These are phyloP conservation scores for Meloidogyne hapla DNA, from an alignment of 1,140 invertebrate genomes.

Conservation along the genomic window DNA sequence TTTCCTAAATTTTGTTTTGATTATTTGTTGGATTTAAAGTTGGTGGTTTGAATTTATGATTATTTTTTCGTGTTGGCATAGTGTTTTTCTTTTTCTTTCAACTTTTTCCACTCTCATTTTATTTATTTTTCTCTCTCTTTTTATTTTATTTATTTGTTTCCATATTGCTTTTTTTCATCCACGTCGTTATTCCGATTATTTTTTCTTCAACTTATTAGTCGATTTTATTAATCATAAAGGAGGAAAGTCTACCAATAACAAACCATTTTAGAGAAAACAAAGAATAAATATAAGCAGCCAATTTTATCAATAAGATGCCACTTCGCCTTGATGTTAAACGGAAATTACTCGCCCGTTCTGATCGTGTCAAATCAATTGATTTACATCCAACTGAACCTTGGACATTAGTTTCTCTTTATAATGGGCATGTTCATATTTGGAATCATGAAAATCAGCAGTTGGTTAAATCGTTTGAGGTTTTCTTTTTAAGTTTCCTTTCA, in stretches of 20 bases:
- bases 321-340: conserved; percentile 94
- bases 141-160: not conserved
- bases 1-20: no score
- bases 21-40: no score
- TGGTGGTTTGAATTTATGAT: no score
- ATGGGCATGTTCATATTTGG: conserved; percentile 98
- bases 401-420: conserved; percentile 96
- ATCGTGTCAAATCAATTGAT: conserved; percentile 95
- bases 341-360: conserved; percentile 90
- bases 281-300: no score
- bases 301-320: conserved; percentile 64
- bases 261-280: not conserved
- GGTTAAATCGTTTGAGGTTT: conserved; percentile 85
- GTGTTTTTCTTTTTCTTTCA: no score
- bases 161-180: not conserved
- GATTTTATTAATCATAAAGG: not conserved
- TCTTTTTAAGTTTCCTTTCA: not conserved
- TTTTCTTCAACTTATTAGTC: not conserved
- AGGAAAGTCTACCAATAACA: not conserved
- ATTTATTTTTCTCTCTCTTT: not conserved
- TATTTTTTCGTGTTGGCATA: no score
- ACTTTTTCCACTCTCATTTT: not conserved
- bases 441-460: conserved; percentile 82
- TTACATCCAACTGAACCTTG: conserved; percentile 94
- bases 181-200: not conserved